Base-by-base conservation (phyloP, 2,888 invertebrate genomes). In the Plagiodera versicolora region DNA sequence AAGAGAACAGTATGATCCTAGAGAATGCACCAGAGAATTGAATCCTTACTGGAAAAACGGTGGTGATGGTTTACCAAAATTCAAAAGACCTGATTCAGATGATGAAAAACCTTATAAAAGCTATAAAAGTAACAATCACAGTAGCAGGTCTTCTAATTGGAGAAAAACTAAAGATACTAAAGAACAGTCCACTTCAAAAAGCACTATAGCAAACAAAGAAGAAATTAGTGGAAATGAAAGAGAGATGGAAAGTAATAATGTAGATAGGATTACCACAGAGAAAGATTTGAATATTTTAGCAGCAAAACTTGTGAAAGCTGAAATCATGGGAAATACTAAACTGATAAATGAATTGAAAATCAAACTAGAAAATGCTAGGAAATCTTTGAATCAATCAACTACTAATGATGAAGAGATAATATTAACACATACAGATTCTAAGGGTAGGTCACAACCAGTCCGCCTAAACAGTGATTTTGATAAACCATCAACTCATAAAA, bases 41-140 rank as follows among this genome's bases (percentile, higher is more conserved):
- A 97, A 97, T 83, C 95, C 94, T 0, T 92, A 93, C 75, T 96
- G 95, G 95, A 94, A 90, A 82, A 84, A 89, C 79, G 94, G 94
- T 47, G 96, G 96, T 0, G 86, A 85, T 55, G 96, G 96, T 1
- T 76, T 96, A 60, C 96, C 96, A 0, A 81, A 65, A 75, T 76
- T 72, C 77, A 79, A 68, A 73, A 78, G 70, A 80, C 86, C 86
- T 32, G 79, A 81, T 35, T 83, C 85, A 61, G 75, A 73, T 52
- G 76, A 62, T 16, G 57, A 60, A 65, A 62, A 50, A 49, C 28
- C 14, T 30, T 9, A 28, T 54, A 54, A 35, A 35, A 58, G 35
- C 17, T 44, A 9, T 35, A 48, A 39, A 46, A 35, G 35, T 14
- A 32, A 6, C 5, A 44, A 10, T 17, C 4, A 39, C 39, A 39